Conservation (phyloP, 2,888 invertebrate genomes). For the Exocentrus adspersus region DNA sequence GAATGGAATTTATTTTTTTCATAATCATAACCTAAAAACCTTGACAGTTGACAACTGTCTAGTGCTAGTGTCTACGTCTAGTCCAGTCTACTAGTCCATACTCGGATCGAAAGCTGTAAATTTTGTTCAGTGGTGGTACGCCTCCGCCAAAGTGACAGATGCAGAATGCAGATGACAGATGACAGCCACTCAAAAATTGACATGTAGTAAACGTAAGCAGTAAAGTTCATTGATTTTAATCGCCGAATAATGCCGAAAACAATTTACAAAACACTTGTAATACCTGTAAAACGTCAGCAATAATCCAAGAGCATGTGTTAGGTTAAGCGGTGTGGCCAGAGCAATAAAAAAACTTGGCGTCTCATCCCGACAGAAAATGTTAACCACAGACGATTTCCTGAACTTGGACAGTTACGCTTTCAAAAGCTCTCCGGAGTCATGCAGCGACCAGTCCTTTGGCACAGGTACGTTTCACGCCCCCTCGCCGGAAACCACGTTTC, state of each 20-base stretch:
- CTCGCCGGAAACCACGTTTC: background rate
- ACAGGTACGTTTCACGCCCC: conserved; percentile 50
- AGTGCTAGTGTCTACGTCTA: too few relatives aligned
- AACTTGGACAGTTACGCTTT: conserved; percentile 53
- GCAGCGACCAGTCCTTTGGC: conserved; percentile 54
- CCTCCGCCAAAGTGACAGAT: too few relatives aligned
- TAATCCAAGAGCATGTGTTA: conserved; percentile 13
- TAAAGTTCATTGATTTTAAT: conserved; percentile 1
- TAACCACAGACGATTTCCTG: conserved; percentile 54
- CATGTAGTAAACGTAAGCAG: background rate
- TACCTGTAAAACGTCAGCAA: conserved; percentile 12
- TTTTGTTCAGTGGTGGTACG: too few relatives aligned
- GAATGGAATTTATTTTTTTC: too few relatives aligned
- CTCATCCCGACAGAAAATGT: conserved; percentile 44
- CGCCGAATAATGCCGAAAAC: background rate
- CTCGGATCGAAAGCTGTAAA: too few relatives aligned
- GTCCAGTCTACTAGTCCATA: too few relatives aligned
- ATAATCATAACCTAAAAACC: too few relatives aligned
- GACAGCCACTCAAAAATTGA: background rate
- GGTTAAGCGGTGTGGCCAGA: conserved; percentile 20
- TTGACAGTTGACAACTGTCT: too few relatives aligned
- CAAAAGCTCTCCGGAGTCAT: conserved; percentile 58
- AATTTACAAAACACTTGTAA: background rate
- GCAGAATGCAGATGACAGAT: background rate
- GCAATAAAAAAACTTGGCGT: background rate